Conservation (phyloP, 1,140 invertebrate species). For the Tyrophagus putrescentiae region DNA sequence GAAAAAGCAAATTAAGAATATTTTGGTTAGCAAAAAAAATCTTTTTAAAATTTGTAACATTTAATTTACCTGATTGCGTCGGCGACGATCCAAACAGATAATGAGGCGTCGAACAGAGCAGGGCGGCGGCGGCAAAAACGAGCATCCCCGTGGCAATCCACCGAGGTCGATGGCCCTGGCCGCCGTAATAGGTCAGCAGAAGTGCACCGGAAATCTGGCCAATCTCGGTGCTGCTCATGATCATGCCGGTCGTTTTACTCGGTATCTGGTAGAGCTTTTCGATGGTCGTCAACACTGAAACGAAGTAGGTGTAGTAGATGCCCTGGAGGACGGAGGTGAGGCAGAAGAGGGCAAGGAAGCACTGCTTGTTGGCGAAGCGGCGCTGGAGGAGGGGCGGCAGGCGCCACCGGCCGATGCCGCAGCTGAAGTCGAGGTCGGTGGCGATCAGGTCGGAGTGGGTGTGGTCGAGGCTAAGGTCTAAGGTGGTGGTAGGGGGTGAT, state of each 20-base stretch:
- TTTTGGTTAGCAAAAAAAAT: background rate
- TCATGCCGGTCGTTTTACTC: slow-evolving; percentile 78
- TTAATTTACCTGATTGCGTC: background rate
- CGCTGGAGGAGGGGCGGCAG: slow-evolving; percentile 48
- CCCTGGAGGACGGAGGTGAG: slow-evolving; percentile 56
- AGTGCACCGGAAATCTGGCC: slow-evolving; percentile 69
- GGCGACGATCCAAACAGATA: slow-evolving; percentile 21
- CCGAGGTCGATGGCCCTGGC: slow-evolving; percentile 78
- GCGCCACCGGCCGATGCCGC: slow-evolving; percentile 28
- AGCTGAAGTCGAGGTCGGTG: slow-evolving; percentile 16
- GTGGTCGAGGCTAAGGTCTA: background rate
- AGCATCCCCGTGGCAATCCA: slow-evolving; percentile 89
- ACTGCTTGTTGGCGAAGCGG: slow-evolving; percentile 63
- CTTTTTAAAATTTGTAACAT: background rate
- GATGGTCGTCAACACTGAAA: slow-evolving; percentile 87
- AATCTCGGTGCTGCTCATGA: slow-evolving; percentile 84
- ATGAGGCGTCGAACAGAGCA: slow-evolving; percentile 57
- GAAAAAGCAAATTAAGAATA: too few species aligned
- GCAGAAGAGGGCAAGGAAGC: slow-evolving; percentile 72
- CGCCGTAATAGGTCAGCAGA: slow-evolving; percentile 71
- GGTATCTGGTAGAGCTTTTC: slow-evolving; percentile 91
- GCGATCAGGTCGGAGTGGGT: background rate
- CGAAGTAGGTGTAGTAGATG: slow-evolving; percentile 89
- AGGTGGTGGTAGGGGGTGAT: background rate
- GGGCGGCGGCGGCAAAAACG: slow-evolving; percentile 66